phyloP scores from a whole-genome alignment of 2,888 invertebrate species.

The Tipula unca region DNA sequence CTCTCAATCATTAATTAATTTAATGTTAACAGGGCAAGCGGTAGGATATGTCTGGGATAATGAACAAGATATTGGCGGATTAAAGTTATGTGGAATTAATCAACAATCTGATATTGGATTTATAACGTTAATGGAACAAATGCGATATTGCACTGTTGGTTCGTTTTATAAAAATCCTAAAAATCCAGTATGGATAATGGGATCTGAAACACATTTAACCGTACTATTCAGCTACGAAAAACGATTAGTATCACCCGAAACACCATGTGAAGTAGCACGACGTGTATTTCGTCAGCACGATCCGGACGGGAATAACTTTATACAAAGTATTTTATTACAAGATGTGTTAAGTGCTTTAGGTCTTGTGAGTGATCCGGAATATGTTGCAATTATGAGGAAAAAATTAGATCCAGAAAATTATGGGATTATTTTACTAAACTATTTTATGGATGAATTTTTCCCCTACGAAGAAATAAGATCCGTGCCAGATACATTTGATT shows the following conservation, averaged over 20 bases:
- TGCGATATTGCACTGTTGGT: slow-evolving; percentile 89
- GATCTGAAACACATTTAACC: slow-evolving; percentile 87
- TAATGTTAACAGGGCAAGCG: slow-evolving; percentile 85
- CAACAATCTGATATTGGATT: slow-evolving; percentile 84
- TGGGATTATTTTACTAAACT: slow-evolving; percentile 80
- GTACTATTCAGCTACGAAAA: slow-evolving; percentile 67
- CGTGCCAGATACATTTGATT: slow-evolving; percentile 76
- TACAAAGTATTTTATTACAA: slow-evolving; percentile 67
- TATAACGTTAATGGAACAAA: slow-evolving; percentile 83
- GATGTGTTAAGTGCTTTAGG: slow-evolving; percentile 74
- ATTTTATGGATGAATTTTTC: slow-evolving; percentile 93
- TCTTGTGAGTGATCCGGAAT: slow-evolving; percentile 80
- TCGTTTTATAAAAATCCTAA: slow-evolving; percentile 88
- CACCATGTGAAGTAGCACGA: slow-evolving; percentile 75
- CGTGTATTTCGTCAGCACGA: slow-evolving; percentile 83
- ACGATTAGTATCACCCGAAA: slow-evolving; percentile 77
- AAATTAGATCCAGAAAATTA: slow-evolving; percentile 84
- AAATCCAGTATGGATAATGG: slow-evolving; percentile 87
- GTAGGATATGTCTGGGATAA: slow-evolving; percentile 92
- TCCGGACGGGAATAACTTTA: slow-evolving; percentile 87
- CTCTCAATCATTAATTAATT: slow-evolving; percentile 83
- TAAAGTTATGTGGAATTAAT: slow-evolving; percentile 70
- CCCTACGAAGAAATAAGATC: slow-evolving; percentile 71
- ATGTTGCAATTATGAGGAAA: slow-evolving; percentile 83
- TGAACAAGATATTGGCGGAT: slow-evolving; percentile 69